These are phyloP conservation scores for Rhea americana DNA, from an alignment of 2,113 vertebrate species.

Conservation along the genomic window DNA sequence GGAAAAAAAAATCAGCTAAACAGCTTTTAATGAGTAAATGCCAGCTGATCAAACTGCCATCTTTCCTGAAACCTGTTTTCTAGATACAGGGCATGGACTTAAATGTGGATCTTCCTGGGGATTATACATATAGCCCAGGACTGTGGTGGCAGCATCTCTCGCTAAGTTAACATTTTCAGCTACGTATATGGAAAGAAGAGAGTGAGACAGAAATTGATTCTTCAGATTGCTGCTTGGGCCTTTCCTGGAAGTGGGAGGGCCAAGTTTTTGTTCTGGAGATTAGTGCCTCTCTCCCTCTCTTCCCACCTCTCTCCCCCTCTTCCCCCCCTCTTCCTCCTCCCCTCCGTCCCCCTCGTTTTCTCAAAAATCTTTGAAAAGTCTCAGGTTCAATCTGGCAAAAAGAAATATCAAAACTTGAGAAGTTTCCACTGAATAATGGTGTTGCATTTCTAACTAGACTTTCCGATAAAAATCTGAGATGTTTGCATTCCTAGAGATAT, in stretches of 20 bases:
- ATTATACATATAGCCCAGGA: background rate
- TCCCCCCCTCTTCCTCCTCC: too few species aligned
- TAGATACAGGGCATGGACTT: background rate
- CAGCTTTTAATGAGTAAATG: background rate
- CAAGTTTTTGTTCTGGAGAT: background rate
- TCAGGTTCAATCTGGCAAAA: background rate
- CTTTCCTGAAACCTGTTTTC: background rate
- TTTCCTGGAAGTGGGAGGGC: background rate
- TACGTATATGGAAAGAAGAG: background rate
- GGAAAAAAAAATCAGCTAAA: background rate
- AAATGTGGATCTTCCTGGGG: background rate
- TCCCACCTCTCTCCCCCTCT: too few species aligned
- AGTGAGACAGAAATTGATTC: background rate
- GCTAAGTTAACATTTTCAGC: background rate
- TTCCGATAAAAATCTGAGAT: background rate
- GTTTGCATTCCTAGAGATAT: background rate
- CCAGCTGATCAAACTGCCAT: background rate
- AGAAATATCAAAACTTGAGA: background rate
- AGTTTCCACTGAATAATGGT: background rate
- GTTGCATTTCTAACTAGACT: background rate
- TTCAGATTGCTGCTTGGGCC: background rate
- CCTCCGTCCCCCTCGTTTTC: background rate
- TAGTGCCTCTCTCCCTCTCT: background rate
- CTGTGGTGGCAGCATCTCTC: background rate
- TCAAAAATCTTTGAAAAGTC: background rate